A percentile compares a stretch with the other conserved stretches of the same genome.
Evolutionary conservation across 30 jellyfish, hydroid and myxozoan species (phyloP).

Genomic region (Aurelia aurita complex sp. Pacific): DNA sequence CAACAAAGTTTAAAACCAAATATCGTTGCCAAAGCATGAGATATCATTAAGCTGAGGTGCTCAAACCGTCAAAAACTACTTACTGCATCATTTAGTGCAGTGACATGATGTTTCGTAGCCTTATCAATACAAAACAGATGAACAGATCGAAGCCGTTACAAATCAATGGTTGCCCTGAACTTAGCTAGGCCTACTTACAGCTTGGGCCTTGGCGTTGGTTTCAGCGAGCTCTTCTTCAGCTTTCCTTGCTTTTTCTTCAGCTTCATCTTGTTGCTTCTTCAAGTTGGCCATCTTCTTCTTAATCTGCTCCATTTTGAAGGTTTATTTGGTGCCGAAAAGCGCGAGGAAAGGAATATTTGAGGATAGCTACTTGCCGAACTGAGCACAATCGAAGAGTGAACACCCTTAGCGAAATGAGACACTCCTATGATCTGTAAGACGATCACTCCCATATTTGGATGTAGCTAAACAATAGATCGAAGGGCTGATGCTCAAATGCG

Average conservation of each 20-base stretch:
- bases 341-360: background rate
- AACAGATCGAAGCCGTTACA: constrained; percentile 3
- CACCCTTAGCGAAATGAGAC: constrained; percentile 54
- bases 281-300: constrained; percentile 90
- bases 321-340: background rate
- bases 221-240: constrained; percentile 89
- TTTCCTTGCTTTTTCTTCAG: constrained; percentile 87
- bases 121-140: background rate
- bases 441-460: constrained; percentile 46
- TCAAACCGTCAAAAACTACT: too few species aligned
- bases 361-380: background rate
- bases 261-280: constrained; percentile 82
- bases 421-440: constrained; percentile 45
- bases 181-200: constrained; percentile 51
- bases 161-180: too few species aligned
- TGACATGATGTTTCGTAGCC: too few species aligned
- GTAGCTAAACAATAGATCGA: constrained; percentile 42
- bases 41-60: too few species aligned
- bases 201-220: constrained; percentile 87
- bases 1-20: too few species aligned
- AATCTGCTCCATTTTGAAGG: constrained; percentile 80
- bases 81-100: too few species aligned
- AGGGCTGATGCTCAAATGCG: background rate
- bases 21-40: too few species aligned
- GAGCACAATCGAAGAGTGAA: constrained; percentile 20